Conservation (phyloP, 1,140 invertebrate genomes). For the Trichoplusia ni region DNA sequence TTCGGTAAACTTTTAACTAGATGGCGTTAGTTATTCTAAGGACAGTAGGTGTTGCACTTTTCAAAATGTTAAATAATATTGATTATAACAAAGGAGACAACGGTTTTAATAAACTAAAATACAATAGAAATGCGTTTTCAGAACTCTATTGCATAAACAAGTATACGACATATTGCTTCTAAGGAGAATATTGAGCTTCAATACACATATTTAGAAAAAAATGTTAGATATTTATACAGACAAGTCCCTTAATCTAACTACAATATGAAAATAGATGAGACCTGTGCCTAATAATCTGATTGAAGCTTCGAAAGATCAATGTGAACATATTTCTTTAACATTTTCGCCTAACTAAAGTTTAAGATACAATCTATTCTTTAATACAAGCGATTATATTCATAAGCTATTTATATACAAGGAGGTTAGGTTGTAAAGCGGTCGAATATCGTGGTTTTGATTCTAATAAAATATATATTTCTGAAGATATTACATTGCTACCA, state of each 20-base stretch:
- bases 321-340: not conserved
- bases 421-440: constrained; percentile 5
- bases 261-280: too few species aligned
- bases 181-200: constrained; percentile 32
- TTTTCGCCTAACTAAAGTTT: not conserved
- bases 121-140: constrained; percentile 50
- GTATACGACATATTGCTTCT: constrained; percentile 48
- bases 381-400: constrained; percentile 33
- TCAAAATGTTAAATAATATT: not conserved
- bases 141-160: constrained; percentile 33
- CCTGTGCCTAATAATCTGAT: too few species aligned
- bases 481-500: too few species aligned
- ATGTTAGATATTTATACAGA: constrained; percentile 11
- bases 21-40: constrained; percentile 5
- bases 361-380: not conserved
- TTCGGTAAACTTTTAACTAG: not conserved
- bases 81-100: not conserved
- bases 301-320: too few species aligned
- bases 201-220: constrained; percentile 6
- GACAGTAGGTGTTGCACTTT: too few species aligned
- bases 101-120: constrained; percentile 34
- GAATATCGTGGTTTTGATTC: not conserved
- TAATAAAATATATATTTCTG: not conserved
- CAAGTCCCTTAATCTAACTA: not conserved
- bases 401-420: constrained; percentile 48